phyloP scores from a whole-genome alignment of 2,888 invertebrate species.

The Pantelozetes paolii region DNA sequence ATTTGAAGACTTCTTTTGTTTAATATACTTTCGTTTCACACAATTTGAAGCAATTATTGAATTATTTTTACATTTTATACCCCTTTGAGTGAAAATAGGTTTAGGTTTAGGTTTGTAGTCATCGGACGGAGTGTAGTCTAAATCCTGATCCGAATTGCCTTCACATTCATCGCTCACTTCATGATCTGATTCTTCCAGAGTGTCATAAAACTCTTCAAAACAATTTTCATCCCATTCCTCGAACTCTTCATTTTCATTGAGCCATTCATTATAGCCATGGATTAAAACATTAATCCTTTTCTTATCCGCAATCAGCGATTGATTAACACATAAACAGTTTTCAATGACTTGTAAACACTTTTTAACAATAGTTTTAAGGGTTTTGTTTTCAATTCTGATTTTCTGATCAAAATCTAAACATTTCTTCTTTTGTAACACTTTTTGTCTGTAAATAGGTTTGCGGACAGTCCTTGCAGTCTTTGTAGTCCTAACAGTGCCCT shows the following conservation, averaged over 20 bases:
- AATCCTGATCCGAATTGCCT: slow-evolving; percentile 1
- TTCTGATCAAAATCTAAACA: slow-evolving; percentile 5
- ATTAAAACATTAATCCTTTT: slow-evolving; percentile 29
- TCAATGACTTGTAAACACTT: slow-evolving; percentile 27
- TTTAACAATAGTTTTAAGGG: slow-evolving; percentile 14
- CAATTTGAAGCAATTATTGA: background rate
- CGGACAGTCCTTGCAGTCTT: background rate
- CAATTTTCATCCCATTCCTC: background rate
- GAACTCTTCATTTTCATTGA: slow-evolving; percentile 9
- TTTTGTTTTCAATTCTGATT: slow-evolving; percentile 15
- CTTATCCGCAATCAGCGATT: background rate
- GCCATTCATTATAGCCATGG: slow-evolving; percentile 23
- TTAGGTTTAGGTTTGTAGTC: background rate
- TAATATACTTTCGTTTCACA: slow-evolving; percentile 10
- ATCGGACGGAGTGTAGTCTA: background rate
- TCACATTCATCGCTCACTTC: background rate
- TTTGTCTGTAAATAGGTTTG: background rate
- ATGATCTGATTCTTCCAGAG: background rate
- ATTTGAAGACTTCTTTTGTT: too few species aligned
- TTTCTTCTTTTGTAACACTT: background rate
- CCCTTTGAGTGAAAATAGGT: background rate
- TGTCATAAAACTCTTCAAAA: background rate
- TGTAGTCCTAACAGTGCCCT: background rate
- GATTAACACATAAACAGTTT: slow-evolving; percentile 15
- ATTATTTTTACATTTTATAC: background rate